Evolutionary conservation across 1,140 invertebrate species (phyloP).

Genomic region (Samia ricini): DNA sequence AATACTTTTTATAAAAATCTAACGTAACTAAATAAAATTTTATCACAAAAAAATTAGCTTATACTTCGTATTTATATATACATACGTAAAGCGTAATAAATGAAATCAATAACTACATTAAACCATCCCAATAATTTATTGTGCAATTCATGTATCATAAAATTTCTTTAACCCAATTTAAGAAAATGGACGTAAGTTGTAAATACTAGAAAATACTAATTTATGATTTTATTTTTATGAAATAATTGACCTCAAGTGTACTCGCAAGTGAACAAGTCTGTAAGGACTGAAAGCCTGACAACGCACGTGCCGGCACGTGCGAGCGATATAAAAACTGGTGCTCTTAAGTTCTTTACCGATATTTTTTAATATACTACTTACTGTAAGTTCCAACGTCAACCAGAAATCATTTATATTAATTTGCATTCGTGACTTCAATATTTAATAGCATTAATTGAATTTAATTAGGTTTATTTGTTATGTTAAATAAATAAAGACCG

Average conservation of each 20-base stretch:
- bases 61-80: too few relatives aligned
- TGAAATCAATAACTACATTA: too few relatives aligned
- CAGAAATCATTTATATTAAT: neutral
- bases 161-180: too few relatives aligned
- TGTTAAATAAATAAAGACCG: neutral
- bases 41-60: too few relatives aligned
- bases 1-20: too few relatives aligned
- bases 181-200: neutral
- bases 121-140: too few relatives aligned
- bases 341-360: neutral
- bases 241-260: slow-evolving; percentile 9
- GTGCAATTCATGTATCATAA: too few relatives aligned
- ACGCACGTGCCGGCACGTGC: slow-evolving; percentile 24
- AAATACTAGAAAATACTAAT: too few relatives aligned
- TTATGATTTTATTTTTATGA: neutral
- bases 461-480: neutral
- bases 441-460: slow-evolving; percentile 1
- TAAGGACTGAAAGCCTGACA: slow-evolving; percentile 17
- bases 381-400: neutral
- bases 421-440: neutral
- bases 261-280: neutral
- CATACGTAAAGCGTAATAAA: too few relatives aligned
- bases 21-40: too few relatives aligned
- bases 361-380: neutral
- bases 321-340: slow-evolving; percentile 20